phyloP scores from a whole-genome alignment of 2,888 invertebrate species.

The Oscheius sp. region DNA sequence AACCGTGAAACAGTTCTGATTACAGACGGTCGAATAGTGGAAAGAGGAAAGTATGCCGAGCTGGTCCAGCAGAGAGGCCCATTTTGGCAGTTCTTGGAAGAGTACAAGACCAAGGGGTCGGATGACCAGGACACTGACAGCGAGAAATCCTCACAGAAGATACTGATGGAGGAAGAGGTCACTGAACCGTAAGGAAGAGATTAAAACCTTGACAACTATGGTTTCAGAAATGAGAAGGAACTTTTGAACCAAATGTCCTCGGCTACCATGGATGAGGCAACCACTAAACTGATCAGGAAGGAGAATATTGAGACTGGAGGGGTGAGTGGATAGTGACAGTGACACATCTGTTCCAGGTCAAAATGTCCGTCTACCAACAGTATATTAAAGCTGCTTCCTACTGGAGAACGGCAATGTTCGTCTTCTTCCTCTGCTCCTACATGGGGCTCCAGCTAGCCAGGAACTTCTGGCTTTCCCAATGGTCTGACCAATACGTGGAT shows the following conservation, averaged over 20 bases:
- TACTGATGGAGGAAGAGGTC: background rate
- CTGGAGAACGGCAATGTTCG: conserved; percentile 83
- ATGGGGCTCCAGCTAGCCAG: conserved; percentile 58
- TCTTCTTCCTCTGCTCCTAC: conserved; percentile 75
- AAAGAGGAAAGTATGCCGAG: conserved; percentile 89
- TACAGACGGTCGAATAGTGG: conserved; percentile 85
- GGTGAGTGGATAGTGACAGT: background rate
- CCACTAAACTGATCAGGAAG: conserved; percentile 5
- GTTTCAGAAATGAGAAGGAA: background rate
- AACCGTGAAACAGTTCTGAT: background rate
- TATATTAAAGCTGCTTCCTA: conserved; percentile 89
- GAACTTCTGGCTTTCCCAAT: conserved; percentile 70
- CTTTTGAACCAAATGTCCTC: background rate
- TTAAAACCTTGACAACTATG: background rate
- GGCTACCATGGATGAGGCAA: background rate
- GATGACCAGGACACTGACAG: conserved; percentile 12
- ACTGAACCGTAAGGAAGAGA: background rate
- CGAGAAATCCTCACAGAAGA: background rate
- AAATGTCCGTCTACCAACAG: conserved; percentile 83
- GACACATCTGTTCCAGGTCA: background rate
- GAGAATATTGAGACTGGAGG: conserved; percentile 22
- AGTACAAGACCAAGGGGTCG: conserved; percentile 38
- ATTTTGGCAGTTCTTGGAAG: conserved; percentile 64
- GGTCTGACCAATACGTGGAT: conserved; percentile 11
- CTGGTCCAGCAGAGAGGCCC: conserved; percentile 83